Base-by-base conservation (phyloP, 2,888 invertebrate species). In the Tillus elongatus region DNA sequence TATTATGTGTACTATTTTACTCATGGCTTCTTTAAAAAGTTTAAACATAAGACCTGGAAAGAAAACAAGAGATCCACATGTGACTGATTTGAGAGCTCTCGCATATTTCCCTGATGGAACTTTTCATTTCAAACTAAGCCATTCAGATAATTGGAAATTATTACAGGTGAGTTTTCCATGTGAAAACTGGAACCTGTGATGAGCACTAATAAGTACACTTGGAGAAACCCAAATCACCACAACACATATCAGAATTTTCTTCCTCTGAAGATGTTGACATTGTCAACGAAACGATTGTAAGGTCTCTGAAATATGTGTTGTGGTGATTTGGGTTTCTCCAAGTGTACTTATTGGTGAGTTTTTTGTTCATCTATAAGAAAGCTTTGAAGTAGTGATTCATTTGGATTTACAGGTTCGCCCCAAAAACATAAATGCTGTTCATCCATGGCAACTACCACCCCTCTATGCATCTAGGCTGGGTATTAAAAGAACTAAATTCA, bases 41-140 rank as follows among this genome's bases (percentile, higher is more conserved):
- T 19, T 19, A 19, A 19, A 19, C 24, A 19, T 19, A 19, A 19
- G 24, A 19, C n/a, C 24, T 19, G 24, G 24, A 19, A 19, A 19
- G 24, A 19, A 19, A 19, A 19, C 24, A 19, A n/a, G 24, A 19
- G 24, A 19, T 19, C 24, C 24, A 19, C 24, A 19, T 19, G 24
- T 19, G 6, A 19, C 24, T n/a, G 24, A 19, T n/a, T 19, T 19
- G 24, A 19, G 24, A n/a, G n/a, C 24, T 19, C 24, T 19, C 24
- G 24, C 24, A 19, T 19, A 19, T 19, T 19, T 19, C 24, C 24
- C 24, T 19, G 24, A 19, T 19, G 24, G 24, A 19, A 19, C 24
- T 19, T 8, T 19, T 19, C n/a, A 19, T 19, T 19, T 8, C 24
- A 19, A 19, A 19, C 24, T 19, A 19, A 19, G n/a, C 24, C 24